A percentile compares a stretch with the other conserved stretches of the same genome.
Conservation (phyloP, 2,797 vertebrate species). For the Parotocinclus haroldoi region DNA sequence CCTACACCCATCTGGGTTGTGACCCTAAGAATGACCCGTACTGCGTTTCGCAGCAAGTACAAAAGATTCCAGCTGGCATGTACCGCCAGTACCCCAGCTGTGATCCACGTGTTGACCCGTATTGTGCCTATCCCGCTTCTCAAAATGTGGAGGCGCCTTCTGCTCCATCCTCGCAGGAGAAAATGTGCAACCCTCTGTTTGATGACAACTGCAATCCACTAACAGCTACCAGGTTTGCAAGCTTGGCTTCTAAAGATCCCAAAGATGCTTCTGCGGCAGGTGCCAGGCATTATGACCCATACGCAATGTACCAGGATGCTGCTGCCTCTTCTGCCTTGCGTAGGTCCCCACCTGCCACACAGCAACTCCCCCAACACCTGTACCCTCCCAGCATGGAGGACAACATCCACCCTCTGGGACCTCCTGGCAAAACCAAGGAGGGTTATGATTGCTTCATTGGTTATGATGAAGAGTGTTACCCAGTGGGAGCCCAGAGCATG, state of each 20-base stretch:
- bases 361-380: slow-evolving; percentile 51
- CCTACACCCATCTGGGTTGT: slow-evolving; percentile 73
- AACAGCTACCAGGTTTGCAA: slow-evolving; percentile 59
- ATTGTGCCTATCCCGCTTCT: slow-evolving; percentile 62
- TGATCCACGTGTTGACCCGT: slow-evolving; percentile 65
- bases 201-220: slow-evolving; percentile 76
- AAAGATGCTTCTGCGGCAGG: slow-evolving; percentile 52
- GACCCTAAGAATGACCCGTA: slow-evolving; percentile 68
- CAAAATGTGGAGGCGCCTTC: slow-evolving; percentile 55
- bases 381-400: slow-evolving; percentile 58
- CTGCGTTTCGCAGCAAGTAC: slow-evolving; percentile 60
- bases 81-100: slow-evolving; percentile 68
- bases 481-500: slow-evolving; percentile 50
- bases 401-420: slow-evolving; percentile 65
- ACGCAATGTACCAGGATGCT: slow-evolving; percentile 61
- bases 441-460: slow-evolving; percentile 77
- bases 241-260: slow-evolving; percentile 55
- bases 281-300: slow-evolving; percentile 52
- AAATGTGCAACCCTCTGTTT: slow-evolving; percentile 70
- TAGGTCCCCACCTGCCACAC: slow-evolving; percentile 49
- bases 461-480: slow-evolving; percentile 73
- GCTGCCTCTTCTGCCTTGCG: slow-evolving; percentile 38
- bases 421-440: slow-evolving; percentile 77
- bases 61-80: slow-evolving; percentile 65
- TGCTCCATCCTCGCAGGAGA: slow-evolving; percentile 49